Evolutionary conservation across 1,140 invertebrate species (phyloP).

Genomic region (Drosophila rufa): DNA sequence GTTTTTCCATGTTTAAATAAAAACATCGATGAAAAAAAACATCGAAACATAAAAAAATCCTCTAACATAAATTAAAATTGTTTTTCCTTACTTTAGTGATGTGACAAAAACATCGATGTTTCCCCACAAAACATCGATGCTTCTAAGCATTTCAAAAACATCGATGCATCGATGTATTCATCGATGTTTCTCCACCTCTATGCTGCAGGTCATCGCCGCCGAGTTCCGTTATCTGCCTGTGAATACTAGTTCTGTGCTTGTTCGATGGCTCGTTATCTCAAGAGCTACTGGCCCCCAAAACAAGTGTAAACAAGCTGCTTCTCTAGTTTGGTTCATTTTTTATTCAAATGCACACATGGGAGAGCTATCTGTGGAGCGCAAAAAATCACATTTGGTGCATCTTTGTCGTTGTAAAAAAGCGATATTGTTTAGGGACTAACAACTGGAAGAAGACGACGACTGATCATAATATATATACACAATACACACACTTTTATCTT

Average conservation of each 20-base stretch:
- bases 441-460: conserved; percentile 64
- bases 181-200: no score
- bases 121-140: no score
- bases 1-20: no score
- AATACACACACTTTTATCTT: conserved; percentile 61
- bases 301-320: conserved; percentile 32
- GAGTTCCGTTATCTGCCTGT: conserved; percentile 1
- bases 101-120: no score
- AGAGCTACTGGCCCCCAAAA: conserved; percentile 6
- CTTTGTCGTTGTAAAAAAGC: conserved; percentile 63
- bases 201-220: conserved; percentile 2
- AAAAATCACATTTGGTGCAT: conserved; percentile 47
- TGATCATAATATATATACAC: conserved; percentile 41
- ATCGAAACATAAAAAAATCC: no score
- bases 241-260: neutral
- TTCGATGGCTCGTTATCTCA: conserved; percentile 13
- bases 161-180: no score
- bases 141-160: no score
- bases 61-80: no score
- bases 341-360: conserved; percentile 37
- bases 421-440: conserved; percentile 49
- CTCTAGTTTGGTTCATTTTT: conserved; percentile 28
- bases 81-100: no score
- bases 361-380: conserved; percentile 5
- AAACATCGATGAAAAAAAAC: no score